Base-by-base conservation (phyloP, 2,113 vertebrate genomes). In the Tragelaphus buxtoni region DNA sequence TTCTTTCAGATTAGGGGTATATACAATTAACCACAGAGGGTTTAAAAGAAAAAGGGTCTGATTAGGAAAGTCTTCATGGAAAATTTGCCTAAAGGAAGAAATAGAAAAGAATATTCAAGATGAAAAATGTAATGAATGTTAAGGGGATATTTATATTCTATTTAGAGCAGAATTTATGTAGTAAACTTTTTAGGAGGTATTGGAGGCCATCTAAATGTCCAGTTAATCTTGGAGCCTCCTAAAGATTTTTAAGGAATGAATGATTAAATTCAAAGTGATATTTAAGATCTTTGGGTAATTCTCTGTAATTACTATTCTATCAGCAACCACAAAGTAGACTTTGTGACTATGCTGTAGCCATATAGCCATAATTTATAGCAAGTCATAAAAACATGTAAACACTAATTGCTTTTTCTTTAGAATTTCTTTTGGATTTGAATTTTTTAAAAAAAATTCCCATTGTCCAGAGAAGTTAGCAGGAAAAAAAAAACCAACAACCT, bases 181-280 rank as follows among this genome's bases (percentile, higher is more conserved):
- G 11, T 91, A 76, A 91, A 20, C 45, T 82, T 80, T 56, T 96
- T n/a, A n/a, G 24, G 61, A 55, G 26, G 8, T 74, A 1, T 69
- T 81, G 20, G 30, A 22, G 65, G 22, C 47, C 61, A 94, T 42
- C 39, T 63, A 45, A 69, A 51, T 83, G 26, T 86, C 95, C 81
- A 74, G 47, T 94, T 91, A 83, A 51, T 94, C 51, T 69, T 72
- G 20, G 55, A 91, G 26, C 55, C 45, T 88, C 76, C 60, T 88
- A 45, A 61, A 93, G n/a, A 65, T 55, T 88, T 94, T 93, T 85
- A 85, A 83, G 84, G 51, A 93, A 22, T 89, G 72, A 83, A 91
- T 94, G n/a, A 86, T 18, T 72, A 94, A 95, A 69, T 92, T 95
- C 82, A 89, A 53, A 96, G 53, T 91, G 13, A 89, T 76, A 63